phyloP scores from a whole-genome alignment of 2,888 invertebrate genomes.

The Melinaea menophilus region DNA sequence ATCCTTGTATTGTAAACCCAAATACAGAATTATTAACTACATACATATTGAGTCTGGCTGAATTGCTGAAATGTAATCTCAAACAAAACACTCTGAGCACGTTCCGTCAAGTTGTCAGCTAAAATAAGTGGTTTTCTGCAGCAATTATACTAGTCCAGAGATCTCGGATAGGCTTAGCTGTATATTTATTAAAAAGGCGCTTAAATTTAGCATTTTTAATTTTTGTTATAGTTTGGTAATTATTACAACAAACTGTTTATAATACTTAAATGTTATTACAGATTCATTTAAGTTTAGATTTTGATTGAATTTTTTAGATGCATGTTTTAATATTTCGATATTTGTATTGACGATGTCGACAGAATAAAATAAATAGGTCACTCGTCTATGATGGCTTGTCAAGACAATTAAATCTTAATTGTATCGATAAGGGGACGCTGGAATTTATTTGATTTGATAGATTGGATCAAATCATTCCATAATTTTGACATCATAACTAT shows the following conservation, averaged over 20 bases:
- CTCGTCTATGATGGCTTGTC: constrained; percentile 26
- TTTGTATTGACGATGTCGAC: constrained; percentile 17
- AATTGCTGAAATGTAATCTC: constrained; percentile 27
- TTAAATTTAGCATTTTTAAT: constrained; percentile 13
- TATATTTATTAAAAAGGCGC: constrained; percentile 21
- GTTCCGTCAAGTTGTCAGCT: constrained; percentile 33
- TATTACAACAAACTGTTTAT: no score
- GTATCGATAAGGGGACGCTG: constrained; percentile 15
- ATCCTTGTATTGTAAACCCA: not conserved
- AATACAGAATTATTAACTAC: constrained; percentile 16
- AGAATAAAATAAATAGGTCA: constrained; percentile 31
- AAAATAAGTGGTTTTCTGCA: constrained; percentile 33
- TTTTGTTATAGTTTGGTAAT: no score
- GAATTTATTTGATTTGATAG: constrained; percentile 19
- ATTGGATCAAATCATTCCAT: constrained; percentile 2
- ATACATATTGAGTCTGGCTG: constrained; percentile 15
- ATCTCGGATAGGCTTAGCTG: constrained; percentile 20
- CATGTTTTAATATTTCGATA: constrained; percentile 17
- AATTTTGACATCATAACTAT: no score
- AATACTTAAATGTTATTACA: no score
- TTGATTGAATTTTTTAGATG: constrained; percentile 11
- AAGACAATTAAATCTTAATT: constrained; percentile 33
- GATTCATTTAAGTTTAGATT: no score
- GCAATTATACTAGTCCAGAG: constrained; percentile 33
- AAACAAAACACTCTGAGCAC: constrained; percentile 28